Evolutionary conservation across 2,888 invertebrate genomes (phyloP).

Genomic region (Philaethria dido): DNA sequence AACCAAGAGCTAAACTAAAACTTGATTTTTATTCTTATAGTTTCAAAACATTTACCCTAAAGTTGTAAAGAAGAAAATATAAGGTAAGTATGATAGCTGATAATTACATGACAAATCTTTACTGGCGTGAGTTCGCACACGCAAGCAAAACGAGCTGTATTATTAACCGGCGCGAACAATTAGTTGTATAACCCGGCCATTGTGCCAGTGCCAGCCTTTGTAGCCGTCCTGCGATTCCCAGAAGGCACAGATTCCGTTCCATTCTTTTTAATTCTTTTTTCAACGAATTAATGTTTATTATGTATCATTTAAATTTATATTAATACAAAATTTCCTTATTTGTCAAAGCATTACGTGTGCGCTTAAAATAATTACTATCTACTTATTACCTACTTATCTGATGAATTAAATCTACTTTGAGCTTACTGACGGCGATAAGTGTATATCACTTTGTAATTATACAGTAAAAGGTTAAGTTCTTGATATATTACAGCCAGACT

Average conservation of each 20-base stretch:
- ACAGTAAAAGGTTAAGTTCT: slow-evolving; percentile 37
- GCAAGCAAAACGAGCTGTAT: slow-evolving; percentile 68
- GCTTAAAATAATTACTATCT: slow-evolving; percentile 3
- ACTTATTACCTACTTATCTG: slow-evolving; percentile 10
- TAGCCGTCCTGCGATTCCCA: slow-evolving; percentile 67
- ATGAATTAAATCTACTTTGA: slow-evolving; percentile 26
- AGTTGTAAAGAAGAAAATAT: not conserved
- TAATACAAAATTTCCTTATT: slow-evolving; percentile 25
- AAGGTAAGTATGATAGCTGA: not conserved
- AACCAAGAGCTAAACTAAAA: not conserved
- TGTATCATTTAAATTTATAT: slow-evolving; percentile 44
- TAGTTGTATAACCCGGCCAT: slow-evolving; percentile 76
- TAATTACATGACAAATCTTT: slow-evolving; percentile 22
- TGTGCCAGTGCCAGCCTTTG: slow-evolving; percentile 63
- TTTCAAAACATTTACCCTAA: not conserved
- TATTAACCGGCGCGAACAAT: slow-evolving; percentile 70
- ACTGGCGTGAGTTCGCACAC: slow-evolving; percentile 24
- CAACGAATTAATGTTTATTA: slow-evolving; percentile 73
- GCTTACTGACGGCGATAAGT: slow-evolving; percentile 14
- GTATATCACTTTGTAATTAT: slow-evolving; percentile 30
- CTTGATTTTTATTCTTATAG: not conserved
- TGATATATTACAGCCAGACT: slow-evolving; percentile 43
- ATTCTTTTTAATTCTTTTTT: slow-evolving; percentile 50
- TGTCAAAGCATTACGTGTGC: not conserved
- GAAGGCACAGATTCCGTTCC: slow-evolving; percentile 68